Conservation (phyloP, 2,113 vertebrate species). For the Lathamus discolor region DNA sequence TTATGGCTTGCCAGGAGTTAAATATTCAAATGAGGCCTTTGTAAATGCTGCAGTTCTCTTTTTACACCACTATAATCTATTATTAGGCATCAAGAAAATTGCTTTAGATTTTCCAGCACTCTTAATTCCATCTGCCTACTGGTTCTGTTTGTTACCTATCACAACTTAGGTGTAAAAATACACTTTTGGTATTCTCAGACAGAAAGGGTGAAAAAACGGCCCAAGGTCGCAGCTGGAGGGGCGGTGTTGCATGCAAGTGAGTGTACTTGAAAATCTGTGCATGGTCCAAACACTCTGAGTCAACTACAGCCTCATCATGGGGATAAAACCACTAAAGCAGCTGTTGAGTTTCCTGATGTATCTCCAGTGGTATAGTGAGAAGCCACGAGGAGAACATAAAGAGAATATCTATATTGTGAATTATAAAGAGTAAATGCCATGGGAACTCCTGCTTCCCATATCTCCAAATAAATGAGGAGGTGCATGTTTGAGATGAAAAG, state of each 20-base stretch:
- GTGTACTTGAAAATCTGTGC: neutral
- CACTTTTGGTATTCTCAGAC: constrained; percentile 35
- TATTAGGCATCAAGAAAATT: neutral
- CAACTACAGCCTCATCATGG: neutral
- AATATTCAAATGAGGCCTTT: neutral
- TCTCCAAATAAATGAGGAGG: constrained; percentile 19
- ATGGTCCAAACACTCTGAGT: constrained; percentile 11
- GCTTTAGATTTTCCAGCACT: neutral
- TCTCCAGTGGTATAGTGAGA: constrained; percentile 19
- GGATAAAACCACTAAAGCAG: constrained; percentile 44
- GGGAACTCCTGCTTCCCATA: constrained; percentile 28
- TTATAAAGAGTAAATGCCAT: constrained; percentile 7
- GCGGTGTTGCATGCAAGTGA: constrained; percentile 18
- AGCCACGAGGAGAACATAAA: neutral
- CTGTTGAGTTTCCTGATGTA: constrained; percentile 49
- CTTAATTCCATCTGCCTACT: constrained; percentile 16
- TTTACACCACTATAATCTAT: neutral
- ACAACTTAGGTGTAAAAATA: constrained; percentile 68
- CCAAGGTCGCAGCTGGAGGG: constrained; percentile 72
- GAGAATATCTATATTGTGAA: constrained; percentile 7
- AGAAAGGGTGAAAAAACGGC: constrained; percentile 23
- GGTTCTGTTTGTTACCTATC: constrained; percentile 39
- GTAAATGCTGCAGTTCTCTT: neutral
- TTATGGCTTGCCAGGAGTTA: neutral
- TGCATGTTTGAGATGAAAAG: constrained; percentile 34